A percentile compares a stretch with the other conserved stretches of the same genome.
Conservation (phyloP, 2,888 invertebrate species). For the Cephus nigrinus region DNA sequence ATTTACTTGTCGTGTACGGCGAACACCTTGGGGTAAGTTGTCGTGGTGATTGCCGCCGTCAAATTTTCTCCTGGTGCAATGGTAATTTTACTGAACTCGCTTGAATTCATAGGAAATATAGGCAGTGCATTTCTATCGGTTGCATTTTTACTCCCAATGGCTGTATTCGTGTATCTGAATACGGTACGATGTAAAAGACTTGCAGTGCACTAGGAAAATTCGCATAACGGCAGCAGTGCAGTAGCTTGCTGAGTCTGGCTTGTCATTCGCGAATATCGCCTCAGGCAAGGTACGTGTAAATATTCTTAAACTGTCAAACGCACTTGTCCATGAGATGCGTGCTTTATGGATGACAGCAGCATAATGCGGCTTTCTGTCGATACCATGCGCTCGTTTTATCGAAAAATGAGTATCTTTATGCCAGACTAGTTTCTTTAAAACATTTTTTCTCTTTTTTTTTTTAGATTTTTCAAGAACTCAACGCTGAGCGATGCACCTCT, state of each 20-base stretch:
- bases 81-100: not conserved
- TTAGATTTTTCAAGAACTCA: not conserved
- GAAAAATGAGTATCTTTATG: not conserved
- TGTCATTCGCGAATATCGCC: constrained; percentile 10
- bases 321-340: constrained; percentile 29
- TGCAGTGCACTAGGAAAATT: not conserved
- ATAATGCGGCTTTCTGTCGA: constrained; percentile 17
- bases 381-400: not conserved
- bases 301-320: constrained; percentile 53
- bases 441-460: not conserved
- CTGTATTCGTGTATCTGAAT: not conserved
- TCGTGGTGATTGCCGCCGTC: not conserved
- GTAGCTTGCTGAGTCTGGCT: not conserved
- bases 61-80: not conserved
- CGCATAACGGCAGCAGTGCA: not conserved
- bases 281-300: constrained; percentile 39
- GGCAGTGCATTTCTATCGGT: constrained; percentile 2
- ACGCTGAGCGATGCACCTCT: not conserved
- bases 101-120: not conserved
- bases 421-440: not conserved
- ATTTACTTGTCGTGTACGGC: not conserved
- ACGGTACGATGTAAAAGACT: not conserved
- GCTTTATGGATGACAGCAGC: constrained; percentile 12
- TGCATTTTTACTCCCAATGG: not conserved
- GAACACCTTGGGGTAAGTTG: not conserved